Evolutionary conservation across 2,113 vertebrate genomes (phyloP).

Genomic region (chimpanzee (Pan troglodytes)): NHGRI_mPanTro3-v2.1_pri NC_072421.2:70106001-70106500

Average conservation of each 20-base stretch:
- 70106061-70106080: not conserved
- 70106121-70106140: not conserved
- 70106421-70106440: slow-evolving; percentile 56
- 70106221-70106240: slow-evolving; percentile 27
- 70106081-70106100: not conserved
- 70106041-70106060: not conserved
- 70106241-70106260: not conserved
- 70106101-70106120: not conserved
- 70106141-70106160: not conserved
- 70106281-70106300: not conserved
- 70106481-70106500: slow-evolving; percentile 37
- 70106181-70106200: slow-evolving; percentile 56
- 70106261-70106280: not conserved
- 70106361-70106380: not conserved
- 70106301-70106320: not conserved
- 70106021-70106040: slow-evolving; percentile 13
- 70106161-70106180: not conserved
- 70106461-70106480: slow-evolving; percentile 10
- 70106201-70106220: slow-evolving; percentile 68
- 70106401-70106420: slow-evolving; percentile 55
- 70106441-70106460: not conserved
- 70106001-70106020: not conserved
- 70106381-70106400: not conserved
- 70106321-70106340: slow-evolving; percentile 46
- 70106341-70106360: slow-evolving; percentile 36